These are phyloP conservation scores for Misgurnus mizolepis DNA, from an alignment of 2,113 vertebrate genomes.

Conservation along the genomic window DNA sequence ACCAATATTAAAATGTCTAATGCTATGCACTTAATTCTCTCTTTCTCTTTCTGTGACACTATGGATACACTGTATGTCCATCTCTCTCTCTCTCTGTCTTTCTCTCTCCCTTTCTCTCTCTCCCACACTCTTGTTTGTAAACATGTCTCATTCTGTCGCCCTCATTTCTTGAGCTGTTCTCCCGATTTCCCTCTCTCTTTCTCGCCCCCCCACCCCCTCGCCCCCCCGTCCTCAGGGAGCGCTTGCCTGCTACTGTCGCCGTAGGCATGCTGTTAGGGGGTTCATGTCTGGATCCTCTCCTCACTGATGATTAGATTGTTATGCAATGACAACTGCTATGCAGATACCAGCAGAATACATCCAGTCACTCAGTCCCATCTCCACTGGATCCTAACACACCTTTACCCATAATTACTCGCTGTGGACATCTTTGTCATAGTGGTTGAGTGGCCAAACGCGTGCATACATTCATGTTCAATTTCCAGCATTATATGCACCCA, in stretches of 20 bases:
- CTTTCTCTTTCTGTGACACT: background rate
- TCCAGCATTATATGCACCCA: background rate
- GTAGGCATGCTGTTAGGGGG: constrained; percentile 57
- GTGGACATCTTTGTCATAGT: constrained; percentile 3
- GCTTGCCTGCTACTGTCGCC: constrained; percentile 57
- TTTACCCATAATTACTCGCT: constrained; percentile 24
- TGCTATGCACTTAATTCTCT: background rate
- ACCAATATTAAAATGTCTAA: background rate
- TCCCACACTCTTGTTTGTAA: constrained; percentile 47
- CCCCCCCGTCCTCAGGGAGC: constrained; percentile 48
- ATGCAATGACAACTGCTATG: constrained; percentile 60
- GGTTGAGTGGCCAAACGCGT: background rate
- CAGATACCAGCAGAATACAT: constrained; percentile 56
- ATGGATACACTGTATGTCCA: background rate
- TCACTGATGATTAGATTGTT: constrained; percentile 59
- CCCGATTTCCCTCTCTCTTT: constrained; percentile 1
- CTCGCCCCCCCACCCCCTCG: constrained; percentile 12
- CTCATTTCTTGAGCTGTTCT: constrained; percentile 43
- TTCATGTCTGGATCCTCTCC: constrained; percentile 59
- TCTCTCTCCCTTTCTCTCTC: constrained; percentile 26
- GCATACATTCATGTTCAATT: constrained; percentile 4
- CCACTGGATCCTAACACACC: constrained; percentile 18
- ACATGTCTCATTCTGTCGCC: constrained; percentile 50
- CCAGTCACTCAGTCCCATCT: constrained; percentile 37
- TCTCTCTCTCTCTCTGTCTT: background rate